Evolutionary conservation across 2,113 vertebrate genomes (phyloP).

Genomic region (Hemichromis elongatus): DNA sequence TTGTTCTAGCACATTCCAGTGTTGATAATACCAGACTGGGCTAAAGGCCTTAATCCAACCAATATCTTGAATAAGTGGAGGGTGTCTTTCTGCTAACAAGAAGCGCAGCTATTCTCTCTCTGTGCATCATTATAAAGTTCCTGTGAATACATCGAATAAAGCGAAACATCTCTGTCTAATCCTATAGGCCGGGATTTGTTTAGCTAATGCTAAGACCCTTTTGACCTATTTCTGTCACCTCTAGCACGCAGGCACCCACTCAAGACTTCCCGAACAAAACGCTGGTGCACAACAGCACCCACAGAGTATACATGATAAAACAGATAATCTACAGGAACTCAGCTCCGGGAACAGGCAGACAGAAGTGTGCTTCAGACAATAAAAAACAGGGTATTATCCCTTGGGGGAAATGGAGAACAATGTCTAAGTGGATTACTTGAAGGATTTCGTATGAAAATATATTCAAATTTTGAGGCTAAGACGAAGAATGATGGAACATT

Average conservation of each 20-base stretch:
- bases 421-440: conserved; percentile 38
- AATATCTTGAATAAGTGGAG: neutral
- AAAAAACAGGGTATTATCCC: conserved; percentile 32
- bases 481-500: neutral
- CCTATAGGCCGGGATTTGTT: conserved; percentile 86
- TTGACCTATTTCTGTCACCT: conserved; percentile 80
- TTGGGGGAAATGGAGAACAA: conserved; percentile 32
- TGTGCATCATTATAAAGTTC: conserved; percentile 71
- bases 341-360: conserved; percentile 1
- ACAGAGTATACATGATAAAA: conserved; percentile 38
- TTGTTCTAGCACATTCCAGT: conserved; percentile 15
- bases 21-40: neutral
- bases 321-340: conserved; percentile 33
- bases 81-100: neutral
- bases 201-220: conserved; percentile 86
- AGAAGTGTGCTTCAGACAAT: conserved; percentile 26
- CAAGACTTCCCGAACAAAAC: conserved; percentile 65
- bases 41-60: neutral
- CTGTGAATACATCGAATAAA: conserved; percentile 79
- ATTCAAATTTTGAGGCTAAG: neutral
- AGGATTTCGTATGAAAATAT: conserved; percentile 10
- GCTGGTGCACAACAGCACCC: conserved; percentile 43
- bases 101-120: conserved; percentile 1
- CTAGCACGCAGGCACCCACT: conserved; percentile 65
- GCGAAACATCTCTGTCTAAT: conserved; percentile 82